Percentiles rank a stretch among this genome's conserved stretches.
These are phyloP conservation scores for Microcebus griseorufus DNA, from an alignment of 2,113 vertebrate genomes.

Conservation along the genomic window DNA sequence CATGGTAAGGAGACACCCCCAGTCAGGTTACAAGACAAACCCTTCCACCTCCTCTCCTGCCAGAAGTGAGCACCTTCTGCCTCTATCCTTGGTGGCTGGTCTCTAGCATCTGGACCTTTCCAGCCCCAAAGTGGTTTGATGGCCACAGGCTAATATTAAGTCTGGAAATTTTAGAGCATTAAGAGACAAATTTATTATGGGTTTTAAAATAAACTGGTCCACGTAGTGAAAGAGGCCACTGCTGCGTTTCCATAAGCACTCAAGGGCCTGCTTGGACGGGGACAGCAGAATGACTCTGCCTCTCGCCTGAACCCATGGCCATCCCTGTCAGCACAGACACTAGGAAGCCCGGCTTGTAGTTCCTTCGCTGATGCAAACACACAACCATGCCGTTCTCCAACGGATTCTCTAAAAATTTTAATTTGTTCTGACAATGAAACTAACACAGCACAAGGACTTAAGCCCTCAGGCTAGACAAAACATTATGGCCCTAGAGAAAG, in stretches of 20 bases:
- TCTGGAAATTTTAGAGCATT: not conserved
- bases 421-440: slow-evolving; percentile 84
- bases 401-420: slow-evolving; percentile 77
- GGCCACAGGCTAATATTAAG: not conserved
- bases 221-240: not conserved
- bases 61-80: not conserved
- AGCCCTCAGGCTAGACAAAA: slow-evolving; percentile 47
- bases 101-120: not conserved
- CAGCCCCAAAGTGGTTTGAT: not conserved
- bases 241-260: not conserved
- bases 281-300: not conserved
- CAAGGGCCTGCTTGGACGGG: not conserved
- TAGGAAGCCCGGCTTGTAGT: not conserved
- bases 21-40: not conserved
- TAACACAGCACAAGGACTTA: slow-evolving; percentile 27
- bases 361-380: not conserved
- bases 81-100: not conserved
- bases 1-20: not conserved
- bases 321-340: not conserved
- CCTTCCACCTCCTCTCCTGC: not conserved
- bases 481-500: slow-evolving; percentile 2
- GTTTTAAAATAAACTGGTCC: not conserved
- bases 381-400: slow-evolving; percentile 1
- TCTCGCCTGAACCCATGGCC: too few species aligned
- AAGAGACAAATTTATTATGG: not conserved